These are phyloP conservation scores for Centruroides sculpturatus DNA, from an alignment of 1,140 invertebrate genomes.

Conservation along the genomic window DNA sequence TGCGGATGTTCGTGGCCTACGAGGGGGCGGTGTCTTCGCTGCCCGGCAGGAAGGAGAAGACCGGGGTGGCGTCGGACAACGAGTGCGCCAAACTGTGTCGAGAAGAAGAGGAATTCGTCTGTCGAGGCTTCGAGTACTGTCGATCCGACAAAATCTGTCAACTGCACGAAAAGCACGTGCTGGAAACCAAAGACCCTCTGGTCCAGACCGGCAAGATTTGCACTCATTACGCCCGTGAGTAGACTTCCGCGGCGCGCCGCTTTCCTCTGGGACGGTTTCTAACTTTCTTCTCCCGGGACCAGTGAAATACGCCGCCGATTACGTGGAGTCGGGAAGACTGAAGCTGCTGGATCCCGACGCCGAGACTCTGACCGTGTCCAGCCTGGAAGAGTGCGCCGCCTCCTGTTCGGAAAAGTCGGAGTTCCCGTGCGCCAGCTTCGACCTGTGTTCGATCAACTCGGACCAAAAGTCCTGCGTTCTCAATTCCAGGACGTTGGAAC, in stretches of 20 bases:
- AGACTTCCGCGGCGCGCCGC: too few relatives aligned
- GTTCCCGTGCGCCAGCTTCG: constrained; percentile 7
- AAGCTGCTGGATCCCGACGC: constrained; percentile 1
- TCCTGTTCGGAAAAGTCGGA: constrained; percentile 6
- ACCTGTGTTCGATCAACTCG: neutral
- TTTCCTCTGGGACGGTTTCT: neutral
- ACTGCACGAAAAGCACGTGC: constrained; percentile 8
- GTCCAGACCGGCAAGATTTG: neutral
- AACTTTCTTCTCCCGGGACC: neutral
- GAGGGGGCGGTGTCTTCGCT: neutral
- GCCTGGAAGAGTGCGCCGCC: constrained; percentile 5
- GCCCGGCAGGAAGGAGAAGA: neutral
- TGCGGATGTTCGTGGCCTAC: too few relatives aligned
- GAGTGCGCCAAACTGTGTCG: constrained; percentile 9
- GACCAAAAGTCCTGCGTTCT: constrained; percentile 2
- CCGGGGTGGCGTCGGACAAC: neutral
- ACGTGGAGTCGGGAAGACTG: constrained; percentile 1
- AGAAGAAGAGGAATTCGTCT: neutral
- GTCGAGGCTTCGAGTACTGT: constrained; percentile 11
- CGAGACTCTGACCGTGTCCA: neutral
- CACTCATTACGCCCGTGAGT: constrained; percentile 8
- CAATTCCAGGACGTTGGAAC: neutral
- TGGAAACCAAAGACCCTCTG: constrained; percentile 1
- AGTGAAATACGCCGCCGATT: constrained; percentile 9
- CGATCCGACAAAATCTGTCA: neutral